Conservation (phyloP, 1,140 invertebrate species). For the Hirudo medicinalis region DNA sequence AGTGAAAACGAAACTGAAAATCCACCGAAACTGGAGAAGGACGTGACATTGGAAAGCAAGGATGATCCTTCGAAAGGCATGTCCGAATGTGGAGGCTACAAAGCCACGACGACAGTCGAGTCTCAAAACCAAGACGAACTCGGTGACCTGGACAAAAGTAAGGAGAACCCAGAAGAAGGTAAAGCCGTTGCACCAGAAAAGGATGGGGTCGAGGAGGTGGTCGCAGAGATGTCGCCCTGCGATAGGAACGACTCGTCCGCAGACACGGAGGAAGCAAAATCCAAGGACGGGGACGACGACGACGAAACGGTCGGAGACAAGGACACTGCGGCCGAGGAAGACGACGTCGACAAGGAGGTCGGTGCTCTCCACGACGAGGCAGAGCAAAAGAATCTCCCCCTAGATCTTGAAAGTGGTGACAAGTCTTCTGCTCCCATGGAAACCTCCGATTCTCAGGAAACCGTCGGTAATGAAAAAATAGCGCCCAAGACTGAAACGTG, state of each 20-base stretch:
- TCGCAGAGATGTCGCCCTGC: no score
- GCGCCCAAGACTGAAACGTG: no score
- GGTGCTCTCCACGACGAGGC: not conserved
- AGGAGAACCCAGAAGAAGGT: no score
- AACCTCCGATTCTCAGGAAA: no score
- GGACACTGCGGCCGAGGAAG: conserved; percentile 14
- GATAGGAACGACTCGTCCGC: no score
- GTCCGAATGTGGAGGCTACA: not conserved
- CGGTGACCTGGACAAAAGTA: no score
- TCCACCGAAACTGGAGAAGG: conserved; percentile 17
- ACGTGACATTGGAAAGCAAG: not conserved
- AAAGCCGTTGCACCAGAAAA: no score
- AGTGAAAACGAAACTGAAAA: conserved; percentile 20
- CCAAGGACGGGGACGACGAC: not conserved
- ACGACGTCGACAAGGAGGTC: conserved; percentile 5
- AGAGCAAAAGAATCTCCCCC: not conserved
- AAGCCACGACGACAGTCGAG: not conserved
- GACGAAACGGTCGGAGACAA: not conserved
- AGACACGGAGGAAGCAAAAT: no score
- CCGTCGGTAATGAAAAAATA: no score
- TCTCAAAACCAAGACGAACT: no score
- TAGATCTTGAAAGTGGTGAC: not conserved
- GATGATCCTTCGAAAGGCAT: not conserved
- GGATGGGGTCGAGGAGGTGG: no score
- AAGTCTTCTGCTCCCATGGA: no score